These are phyloP conservation scores for Oryzias sinensis DNA, from an alignment of 2,797 vertebrate species.

Conservation along the genomic window DNA sequence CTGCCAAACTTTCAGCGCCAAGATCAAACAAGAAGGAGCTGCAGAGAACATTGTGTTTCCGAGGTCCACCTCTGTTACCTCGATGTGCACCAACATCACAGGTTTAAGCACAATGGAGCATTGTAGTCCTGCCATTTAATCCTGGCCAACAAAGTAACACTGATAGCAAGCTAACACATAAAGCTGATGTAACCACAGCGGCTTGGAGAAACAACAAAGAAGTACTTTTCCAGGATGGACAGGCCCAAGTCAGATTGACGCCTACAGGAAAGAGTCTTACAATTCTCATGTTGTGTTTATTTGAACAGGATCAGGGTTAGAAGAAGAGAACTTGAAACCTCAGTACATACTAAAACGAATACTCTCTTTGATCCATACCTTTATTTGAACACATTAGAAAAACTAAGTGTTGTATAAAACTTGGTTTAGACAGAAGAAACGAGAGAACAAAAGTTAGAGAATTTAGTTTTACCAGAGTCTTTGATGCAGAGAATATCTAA, in stretches of 20 bases:
- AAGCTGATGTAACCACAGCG: constrained; percentile 77
- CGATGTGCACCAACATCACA: constrained; percentile 65
- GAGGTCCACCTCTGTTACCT: constrained; percentile 51
- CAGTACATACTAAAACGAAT: too few species aligned
- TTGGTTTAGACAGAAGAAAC: too few species aligned
- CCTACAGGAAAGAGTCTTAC: constrained; percentile 39
- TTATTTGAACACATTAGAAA: too few species aligned
- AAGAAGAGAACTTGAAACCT: too few species aligned
- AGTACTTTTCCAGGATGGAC: constrained; percentile 53
- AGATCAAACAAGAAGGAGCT: constrained; percentile 27
- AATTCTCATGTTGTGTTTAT: constrained; percentile 19
- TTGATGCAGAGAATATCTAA: too few species aligned
- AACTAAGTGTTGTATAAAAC: too few species aligned
- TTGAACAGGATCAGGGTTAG: too few species aligned
- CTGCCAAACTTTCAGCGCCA: background rate
- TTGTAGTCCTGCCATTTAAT: constrained; percentile 77
- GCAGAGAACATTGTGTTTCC: constrained; percentile 51
- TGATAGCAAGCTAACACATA: constrained; percentile 75
- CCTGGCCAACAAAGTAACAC: constrained; percentile 52
- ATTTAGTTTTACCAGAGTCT: too few species aligned
- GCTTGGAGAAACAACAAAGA: constrained; percentile 73
- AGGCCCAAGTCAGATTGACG: constrained; percentile 62
- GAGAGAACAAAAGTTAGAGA: too few species aligned
- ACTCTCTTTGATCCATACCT: too few species aligned
- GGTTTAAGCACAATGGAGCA: constrained; percentile 70